A percentile compares a stretch with the other conserved stretches of the same genome.
Conservation (phyloP, 2,888 invertebrate species). For the Polyommatus iphigenia region DNA sequence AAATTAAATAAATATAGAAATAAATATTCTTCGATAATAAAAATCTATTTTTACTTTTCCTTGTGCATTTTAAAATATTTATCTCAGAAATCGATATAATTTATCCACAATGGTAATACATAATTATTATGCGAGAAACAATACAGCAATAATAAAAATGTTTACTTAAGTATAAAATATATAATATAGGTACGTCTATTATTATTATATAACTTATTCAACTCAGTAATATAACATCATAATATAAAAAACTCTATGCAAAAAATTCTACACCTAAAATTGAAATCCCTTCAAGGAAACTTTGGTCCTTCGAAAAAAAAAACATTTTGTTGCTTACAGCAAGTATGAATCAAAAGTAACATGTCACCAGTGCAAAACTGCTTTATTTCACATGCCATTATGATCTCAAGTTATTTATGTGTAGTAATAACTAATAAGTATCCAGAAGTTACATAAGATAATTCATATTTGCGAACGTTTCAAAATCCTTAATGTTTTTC, state of each 20-base stretch:
- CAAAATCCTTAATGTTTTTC: constrained; percentile 10
- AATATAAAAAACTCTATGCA: no score
- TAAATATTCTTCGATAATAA: background rate
- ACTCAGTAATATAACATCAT: no score
- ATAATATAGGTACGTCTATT: background rate
- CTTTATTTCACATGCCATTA: background rate
- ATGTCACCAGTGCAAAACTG: background rate
- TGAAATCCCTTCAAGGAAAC: background rate
- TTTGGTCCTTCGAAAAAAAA: background rate
- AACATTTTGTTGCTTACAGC: background rate
- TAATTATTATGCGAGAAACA: background rate
- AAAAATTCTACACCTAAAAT: no score
- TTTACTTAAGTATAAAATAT: background rate
- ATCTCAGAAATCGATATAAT: background rate
- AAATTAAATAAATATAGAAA: background rate
- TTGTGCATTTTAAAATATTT: background rate
- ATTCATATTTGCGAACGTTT: constrained; percentile 1
- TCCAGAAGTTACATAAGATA: background rate
- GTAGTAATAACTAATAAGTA: background rate
- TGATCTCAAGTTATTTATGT: background rate
- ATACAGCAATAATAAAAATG: background rate
- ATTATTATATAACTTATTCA: background rate
- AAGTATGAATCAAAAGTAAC: background rate
- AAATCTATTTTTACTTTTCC: constrained; percentile 1
- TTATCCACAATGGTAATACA: background rate